A percentile compares a stretch with the other conserved stretches of the same genome.
phyloP scores from a whole-genome alignment of 2,888 invertebrate species.

The Dioctria rufipes region DNA sequence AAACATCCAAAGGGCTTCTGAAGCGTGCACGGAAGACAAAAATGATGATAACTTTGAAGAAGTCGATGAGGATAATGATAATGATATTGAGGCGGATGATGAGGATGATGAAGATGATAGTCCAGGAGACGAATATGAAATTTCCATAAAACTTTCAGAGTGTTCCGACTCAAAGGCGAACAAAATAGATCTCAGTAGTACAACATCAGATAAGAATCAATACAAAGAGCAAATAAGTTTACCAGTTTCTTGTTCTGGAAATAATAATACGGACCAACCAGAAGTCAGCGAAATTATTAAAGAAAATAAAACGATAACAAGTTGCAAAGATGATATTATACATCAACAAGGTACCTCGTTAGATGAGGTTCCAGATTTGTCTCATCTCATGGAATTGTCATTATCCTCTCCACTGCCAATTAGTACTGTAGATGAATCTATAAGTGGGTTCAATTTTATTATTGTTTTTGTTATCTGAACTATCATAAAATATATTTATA shows the following conservation, averaged over 20 bases:
- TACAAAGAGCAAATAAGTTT: not conserved
- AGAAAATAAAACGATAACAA: not conserved
- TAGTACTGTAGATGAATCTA: conserved; percentile 57
- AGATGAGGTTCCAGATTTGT: conserved; percentile 57
- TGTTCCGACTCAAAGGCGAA: not conserved
- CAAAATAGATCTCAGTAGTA: not conserved
- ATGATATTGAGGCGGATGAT: conserved; percentile 61
- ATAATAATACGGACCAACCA: not conserved
- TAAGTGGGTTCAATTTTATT: conserved; percentile 49
- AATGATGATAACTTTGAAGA: conserved; percentile 53
- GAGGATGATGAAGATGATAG: not conserved
- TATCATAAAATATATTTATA: conserved; percentile 55
- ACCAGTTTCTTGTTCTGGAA: not conserved
- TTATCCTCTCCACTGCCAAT: conserved; percentile 57
- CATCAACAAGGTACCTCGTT: conserved; percentile 15
- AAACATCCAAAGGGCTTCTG: conserved; percentile 57
- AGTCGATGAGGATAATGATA: conserved; percentile 67
- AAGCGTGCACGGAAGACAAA: conserved; percentile 54
- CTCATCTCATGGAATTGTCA: conserved; percentile 59
- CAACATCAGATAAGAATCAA: not conserved
- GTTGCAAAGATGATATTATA: not conserved
- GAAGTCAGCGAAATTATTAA: too few species aligned
- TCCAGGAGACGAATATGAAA: not conserved
- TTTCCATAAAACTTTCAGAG: not conserved
- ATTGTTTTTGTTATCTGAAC: not conserved